Evolutionary conservation across 2,888 invertebrate species (phyloP).

Genomic region (Macrophya alboannulata): DNA sequence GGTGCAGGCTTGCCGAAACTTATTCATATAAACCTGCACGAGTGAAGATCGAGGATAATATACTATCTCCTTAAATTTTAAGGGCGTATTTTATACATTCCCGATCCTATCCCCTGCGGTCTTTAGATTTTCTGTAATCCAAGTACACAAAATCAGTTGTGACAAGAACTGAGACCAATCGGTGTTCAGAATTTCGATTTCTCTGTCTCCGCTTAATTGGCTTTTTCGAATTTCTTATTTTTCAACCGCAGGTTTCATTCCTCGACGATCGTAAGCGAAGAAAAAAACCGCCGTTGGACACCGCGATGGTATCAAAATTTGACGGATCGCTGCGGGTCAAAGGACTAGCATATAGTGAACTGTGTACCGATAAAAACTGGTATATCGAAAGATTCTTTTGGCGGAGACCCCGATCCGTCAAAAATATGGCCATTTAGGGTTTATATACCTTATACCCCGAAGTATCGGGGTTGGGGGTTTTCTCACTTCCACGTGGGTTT

Average conservation of each 20-base stretch:
- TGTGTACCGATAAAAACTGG: neutral
- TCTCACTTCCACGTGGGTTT: neutral
- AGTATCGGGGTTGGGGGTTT: neutral
- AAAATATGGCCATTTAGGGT: constrained; percentile 4
- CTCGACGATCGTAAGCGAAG: neutral
- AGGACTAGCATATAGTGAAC: neutral
- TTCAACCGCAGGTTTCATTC: neutral
- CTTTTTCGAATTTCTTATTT: no score
- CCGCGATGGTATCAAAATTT: neutral
- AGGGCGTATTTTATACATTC: neutral
- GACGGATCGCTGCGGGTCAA: neutral
- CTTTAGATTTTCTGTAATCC: no score
- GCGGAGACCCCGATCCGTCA: neutral
- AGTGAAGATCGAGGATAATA: neutral
- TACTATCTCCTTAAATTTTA: neutral
- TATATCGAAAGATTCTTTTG: neutral
- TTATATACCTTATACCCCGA: neutral
- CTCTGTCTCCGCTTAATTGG: no score
- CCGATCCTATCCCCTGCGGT: no score
- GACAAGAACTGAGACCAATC: no score
- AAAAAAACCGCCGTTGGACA: neutral
- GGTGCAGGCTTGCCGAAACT: neutral
- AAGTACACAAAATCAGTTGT: no score
- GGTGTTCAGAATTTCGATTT: no score
- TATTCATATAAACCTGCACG: neutral